These are phyloP conservation scores for Dicrostonyx torquatus DNA, from an alignment of 2,797 vertebrate species.

Conservation along the genomic window DNA sequence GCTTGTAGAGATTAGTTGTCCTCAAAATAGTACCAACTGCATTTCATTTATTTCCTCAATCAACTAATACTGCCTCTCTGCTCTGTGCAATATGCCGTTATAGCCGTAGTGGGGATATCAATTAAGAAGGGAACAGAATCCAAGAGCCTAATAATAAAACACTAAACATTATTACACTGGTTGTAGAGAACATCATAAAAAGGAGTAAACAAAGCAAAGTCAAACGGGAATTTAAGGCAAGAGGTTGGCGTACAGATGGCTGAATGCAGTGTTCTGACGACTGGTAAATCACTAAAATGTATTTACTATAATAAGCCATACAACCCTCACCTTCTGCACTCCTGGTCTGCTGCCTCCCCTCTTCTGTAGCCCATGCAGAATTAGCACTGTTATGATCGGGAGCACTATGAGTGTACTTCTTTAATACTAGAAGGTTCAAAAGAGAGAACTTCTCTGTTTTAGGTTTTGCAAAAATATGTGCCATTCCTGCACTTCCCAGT, in stretches of 20 bases:
- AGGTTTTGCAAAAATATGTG: background rate
- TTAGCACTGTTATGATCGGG: background rate
- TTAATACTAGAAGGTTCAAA: background rate
- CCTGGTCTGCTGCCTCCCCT: background rate
- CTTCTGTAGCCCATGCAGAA: accelerated
- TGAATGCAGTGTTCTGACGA: background rate
- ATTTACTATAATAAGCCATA: conserved; percentile 26
- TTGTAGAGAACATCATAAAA: conserved; percentile 54
- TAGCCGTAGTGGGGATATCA: background rate
- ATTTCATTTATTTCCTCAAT: conserved; percentile 64
- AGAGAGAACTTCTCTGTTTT: background rate
- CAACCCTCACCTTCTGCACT: background rate
- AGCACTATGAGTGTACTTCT: background rate
- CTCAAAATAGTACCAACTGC: conserved; percentile 43
- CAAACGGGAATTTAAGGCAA: background rate
- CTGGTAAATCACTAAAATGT: background rate
- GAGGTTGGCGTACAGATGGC: background rate
- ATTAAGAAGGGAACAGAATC: conserved; percentile 11
- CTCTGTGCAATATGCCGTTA: background rate
- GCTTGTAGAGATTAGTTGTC: conserved; percentile 21
- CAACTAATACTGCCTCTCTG: background rate
- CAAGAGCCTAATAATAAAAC: conserved; percentile 37
- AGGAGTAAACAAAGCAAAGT: conserved; percentile 35
- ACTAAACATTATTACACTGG: conserved; percentile 14
- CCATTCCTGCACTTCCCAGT: conserved; percentile 21